Evolutionary conservation across 2,113 vertebrate genomes (phyloP).

Genomic region (Hippocampus zosterae): DNA sequence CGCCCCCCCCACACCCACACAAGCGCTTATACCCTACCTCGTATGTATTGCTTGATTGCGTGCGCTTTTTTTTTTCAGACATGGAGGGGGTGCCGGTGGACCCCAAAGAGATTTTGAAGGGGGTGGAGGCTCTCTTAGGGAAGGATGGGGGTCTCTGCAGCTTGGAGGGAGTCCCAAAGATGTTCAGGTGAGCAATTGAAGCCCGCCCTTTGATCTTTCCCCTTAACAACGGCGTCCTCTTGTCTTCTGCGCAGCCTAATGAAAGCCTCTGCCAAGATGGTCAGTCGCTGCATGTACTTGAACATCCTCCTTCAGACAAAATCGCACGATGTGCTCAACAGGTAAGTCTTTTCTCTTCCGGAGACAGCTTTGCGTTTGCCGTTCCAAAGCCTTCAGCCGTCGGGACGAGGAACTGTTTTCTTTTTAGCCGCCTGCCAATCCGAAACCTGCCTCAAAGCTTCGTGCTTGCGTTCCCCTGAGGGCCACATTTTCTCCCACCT

Average conservation of each 20-base stretch:
- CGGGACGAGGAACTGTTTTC: not conserved
- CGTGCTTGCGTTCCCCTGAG: not conserved
- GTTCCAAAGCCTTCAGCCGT: not conserved
- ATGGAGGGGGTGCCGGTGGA: constrained; percentile 92
- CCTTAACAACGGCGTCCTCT: not conserved
- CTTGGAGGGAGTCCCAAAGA: constrained; percentile 86
- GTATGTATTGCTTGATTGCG: not conserved
- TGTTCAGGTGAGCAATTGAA: constrained; percentile 79
- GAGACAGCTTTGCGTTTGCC: not conserved
- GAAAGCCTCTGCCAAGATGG: constrained; percentile 94
- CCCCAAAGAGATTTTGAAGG: constrained; percentile 90
- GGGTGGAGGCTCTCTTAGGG: constrained; percentile 84
- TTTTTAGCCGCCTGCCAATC: not conserved
- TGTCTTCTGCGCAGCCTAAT: constrained; percentile 74
- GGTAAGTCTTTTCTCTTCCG: constrained; percentile 64
- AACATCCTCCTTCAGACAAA: constrained; percentile 93
- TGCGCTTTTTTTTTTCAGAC: constrained; percentile 54
- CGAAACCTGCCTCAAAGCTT: not conserved
- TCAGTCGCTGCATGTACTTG: constrained; percentile 94
- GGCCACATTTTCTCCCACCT: accelerated
- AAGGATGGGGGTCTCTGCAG: constrained; percentile 90
- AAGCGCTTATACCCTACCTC: not conserved
- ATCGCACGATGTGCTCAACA: constrained; percentile 81
- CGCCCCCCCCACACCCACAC: not conserved
- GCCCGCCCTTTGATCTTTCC: too few species aligned